A percentile compares a stretch with the other conserved stretches of the same genome.
phyloP scores from a whole-genome alignment of 2,888 invertebrate species.

The Cynaeus angustus region DNA sequence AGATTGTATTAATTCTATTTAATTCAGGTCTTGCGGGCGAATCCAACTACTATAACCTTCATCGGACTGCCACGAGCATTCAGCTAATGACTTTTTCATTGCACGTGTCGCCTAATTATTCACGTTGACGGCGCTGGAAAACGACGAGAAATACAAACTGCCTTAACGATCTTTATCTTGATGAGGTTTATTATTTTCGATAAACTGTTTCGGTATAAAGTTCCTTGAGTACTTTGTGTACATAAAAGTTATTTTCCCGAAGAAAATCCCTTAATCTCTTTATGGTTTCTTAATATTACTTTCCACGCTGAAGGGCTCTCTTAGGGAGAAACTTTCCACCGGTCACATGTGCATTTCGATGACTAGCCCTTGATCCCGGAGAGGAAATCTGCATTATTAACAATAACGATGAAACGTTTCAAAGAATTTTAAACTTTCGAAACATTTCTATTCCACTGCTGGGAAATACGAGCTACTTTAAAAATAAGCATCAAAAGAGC shows the following conservation, averaged over 20 bases:
- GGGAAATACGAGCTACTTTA: no score
- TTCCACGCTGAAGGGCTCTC: conserved; percentile 27
- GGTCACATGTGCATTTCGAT: conserved; percentile 36
- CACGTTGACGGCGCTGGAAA: conserved; percentile 11
- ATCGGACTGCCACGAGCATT: conserved; percentile 32
- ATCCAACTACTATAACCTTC: conserved; percentile 32
- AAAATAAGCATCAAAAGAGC: no score
- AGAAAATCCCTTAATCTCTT: conserved; percentile 61
- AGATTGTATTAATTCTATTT: conserved; percentile 64
- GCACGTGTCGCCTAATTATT: conserved; percentile 35
- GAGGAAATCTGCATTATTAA: conserved; percentile 19
- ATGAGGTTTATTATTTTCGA: conserved; percentile 61
- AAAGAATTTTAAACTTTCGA: background rate
- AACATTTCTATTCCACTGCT: no score
- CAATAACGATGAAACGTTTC: conserved; percentile 9
- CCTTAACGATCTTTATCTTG: conserved; percentile 20
- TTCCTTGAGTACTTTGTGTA: conserved; percentile 37
- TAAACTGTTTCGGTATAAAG: conserved; percentile 58
- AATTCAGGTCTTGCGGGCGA: conserved; percentile 54
- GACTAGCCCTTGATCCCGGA: conserved; percentile 6
- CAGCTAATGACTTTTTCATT: conserved; percentile 47
- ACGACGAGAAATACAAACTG: conserved; percentile 8
- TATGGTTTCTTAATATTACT: conserved; percentile 62
- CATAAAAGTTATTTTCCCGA: conserved; percentile 44
- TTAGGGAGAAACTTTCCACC: conserved; percentile 35